phyloP scores from a whole-genome alignment of 2,888 invertebrate species.

The Chesias legatella region DNA sequence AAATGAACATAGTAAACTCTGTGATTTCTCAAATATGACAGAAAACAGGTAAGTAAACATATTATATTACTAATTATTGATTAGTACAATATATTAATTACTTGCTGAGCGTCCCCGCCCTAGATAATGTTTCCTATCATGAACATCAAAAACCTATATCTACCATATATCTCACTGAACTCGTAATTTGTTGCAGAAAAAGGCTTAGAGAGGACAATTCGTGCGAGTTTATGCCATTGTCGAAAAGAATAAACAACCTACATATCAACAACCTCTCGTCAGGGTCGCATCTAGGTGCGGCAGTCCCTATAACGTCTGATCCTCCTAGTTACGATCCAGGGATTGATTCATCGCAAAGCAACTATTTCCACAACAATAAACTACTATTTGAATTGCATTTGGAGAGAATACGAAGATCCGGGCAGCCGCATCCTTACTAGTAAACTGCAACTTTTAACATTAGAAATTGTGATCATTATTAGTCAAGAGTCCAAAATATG shows the following conservation, averaged over 20 bases:
- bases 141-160: no score
- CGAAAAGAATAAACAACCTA: constrained; percentile 94
- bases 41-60: no score
- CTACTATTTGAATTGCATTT: constrained; percentile 91
- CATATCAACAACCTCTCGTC: constrained; percentile 82
- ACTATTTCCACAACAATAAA: constrained; percentile 93
- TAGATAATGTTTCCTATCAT: no score
- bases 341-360: constrained; percentile 87
- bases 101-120: no score
- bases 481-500: constrained; percentile 39
- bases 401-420: constrained; percentile 86
- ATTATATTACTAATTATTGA: no score
- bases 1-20: no score
- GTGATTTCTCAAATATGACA: no score
- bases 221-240: constrained; percentile 91
- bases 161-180: no score
- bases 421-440: constrained; percentile 71
- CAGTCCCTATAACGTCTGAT: constrained; percentile 8
- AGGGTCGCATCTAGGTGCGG: constrained; percentile 46
- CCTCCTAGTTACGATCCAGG: constrained; percentile 86
- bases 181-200: constrained; percentile 85
- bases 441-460: background rate
- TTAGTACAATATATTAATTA: no score
- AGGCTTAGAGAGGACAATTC: constrained; percentile 88
- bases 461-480: background rate